A percentile compares a stretch with the other conserved stretches of the same genome.
phyloP scores from a whole-genome alignment of 2,797 vertebrate species.

The Fistularia commersonii region DNA sequence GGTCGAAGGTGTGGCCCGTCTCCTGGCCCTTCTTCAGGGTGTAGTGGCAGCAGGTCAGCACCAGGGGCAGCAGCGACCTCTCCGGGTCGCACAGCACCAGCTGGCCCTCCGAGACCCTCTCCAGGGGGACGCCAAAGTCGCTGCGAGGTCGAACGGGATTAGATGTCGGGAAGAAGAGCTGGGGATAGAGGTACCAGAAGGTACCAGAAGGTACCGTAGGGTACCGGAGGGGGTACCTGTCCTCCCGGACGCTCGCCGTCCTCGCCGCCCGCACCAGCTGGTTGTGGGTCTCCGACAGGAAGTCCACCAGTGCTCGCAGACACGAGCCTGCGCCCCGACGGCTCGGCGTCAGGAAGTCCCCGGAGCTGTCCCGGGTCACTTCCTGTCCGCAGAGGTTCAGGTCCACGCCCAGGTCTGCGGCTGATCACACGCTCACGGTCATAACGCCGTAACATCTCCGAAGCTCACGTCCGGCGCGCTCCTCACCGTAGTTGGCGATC shows the following conservation, averaged over 20 bases:
- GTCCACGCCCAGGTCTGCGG: slow-evolving; percentile 44
- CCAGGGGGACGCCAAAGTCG: slow-evolving; percentile 61
- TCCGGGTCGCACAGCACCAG: slow-evolving; percentile 73
- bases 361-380: slow-evolving; percentile 59
- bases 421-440: slow-evolving; percentile 6
- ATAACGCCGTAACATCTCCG: not conserved
- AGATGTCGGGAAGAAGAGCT: not conserved
- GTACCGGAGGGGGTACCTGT: slow-evolving; percentile 47
- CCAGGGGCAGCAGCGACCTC: slow-evolving; percentile 70
- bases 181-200: too few species aligned
- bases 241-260: slow-evolving; percentile 31
- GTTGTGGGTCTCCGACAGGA: slow-evolving; percentile 72
- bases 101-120: slow-evolving; percentile 65
- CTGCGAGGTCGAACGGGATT: slow-evolving; percentile 26
- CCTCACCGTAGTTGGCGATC: slow-evolving; percentile 66
- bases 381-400: slow-evolving; percentile 48
- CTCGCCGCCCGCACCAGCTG: slow-evolving; percentile 62
- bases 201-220: too few species aligned
- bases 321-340: slow-evolving; percentile 68
- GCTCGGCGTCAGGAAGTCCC: slow-evolving; percentile 57
- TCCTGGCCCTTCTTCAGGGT: slow-evolving; percentile 66
- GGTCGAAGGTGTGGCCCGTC: slow-evolving; percentile 55
- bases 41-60: slow-evolving; percentile 75
- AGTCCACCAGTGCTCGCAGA: slow-evolving; percentile 59
- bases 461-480: not conserved